These are phyloP conservation scores for Dinocampus coccinellae DNA, from an alignment of 2,888 invertebrate species.

Conservation along the genomic window DNA sequence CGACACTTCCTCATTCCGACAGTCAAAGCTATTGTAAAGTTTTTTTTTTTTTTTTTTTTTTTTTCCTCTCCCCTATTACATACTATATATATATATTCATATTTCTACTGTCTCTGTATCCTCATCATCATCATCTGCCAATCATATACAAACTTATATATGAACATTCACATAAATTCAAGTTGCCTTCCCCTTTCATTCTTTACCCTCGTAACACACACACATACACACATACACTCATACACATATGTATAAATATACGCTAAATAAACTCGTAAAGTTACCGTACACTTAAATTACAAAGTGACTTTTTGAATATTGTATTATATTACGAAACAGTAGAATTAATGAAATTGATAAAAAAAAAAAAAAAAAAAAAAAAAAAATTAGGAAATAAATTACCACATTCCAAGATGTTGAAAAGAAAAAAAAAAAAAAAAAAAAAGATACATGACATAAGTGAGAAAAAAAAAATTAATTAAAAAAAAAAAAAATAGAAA, in stretches of 20 bases:
- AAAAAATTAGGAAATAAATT: constrained; percentile 1
- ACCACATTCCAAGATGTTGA: not conserved
- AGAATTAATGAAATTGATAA: too few species aligned
- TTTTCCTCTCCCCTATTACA: constrained; percentile 35
- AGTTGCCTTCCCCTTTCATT: not conserved
- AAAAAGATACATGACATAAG: not conserved
- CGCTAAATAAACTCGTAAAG: not conserved
- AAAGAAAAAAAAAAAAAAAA: too few species aligned
- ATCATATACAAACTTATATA: constrained; percentile 1
- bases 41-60: constrained; percentile 40
- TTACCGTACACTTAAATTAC: not conserved
- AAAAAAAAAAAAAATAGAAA: not conserved
- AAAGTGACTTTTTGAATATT: not conserved
- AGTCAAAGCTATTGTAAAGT: constrained; percentile 53
- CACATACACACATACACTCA: not conserved
- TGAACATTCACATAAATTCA: not conserved
- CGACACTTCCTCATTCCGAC: constrained; percentile 65
- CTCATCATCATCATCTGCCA: constrained; percentile 24
- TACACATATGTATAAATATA: not conserved
- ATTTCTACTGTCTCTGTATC: not conserved
- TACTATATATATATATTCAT: not conserved
- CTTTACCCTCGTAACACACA: not conserved
- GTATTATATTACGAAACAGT: not conserved
- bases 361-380: too few species aligned
- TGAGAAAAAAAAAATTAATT: not conserved